Evolutionary conservation across 2,888 invertebrate genomes (phyloP), one percentile per base, ranked within the genome.

Genomic region (Argyresthia goedartella): DNA sequence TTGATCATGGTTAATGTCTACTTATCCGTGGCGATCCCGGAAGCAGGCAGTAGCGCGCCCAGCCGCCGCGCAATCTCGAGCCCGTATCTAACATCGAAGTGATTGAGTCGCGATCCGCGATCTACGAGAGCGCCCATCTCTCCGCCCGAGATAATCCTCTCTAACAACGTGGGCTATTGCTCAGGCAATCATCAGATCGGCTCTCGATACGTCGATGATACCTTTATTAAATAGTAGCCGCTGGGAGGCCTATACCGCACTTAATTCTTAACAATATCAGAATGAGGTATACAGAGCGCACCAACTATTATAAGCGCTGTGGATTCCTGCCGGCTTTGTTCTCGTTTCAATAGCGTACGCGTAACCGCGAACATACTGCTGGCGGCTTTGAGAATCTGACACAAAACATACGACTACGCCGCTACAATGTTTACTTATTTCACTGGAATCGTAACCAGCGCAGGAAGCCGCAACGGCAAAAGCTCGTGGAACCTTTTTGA

Each of bases 81-180:
- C 71, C 71, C 73, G 73, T 76, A 78, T 76, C 74, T 50, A 9
- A 25, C 41, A 42, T 49, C 46, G 67, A 70, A 72, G 76, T 81
- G 81, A 84, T 81, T 81, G 84, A 82, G 84, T 81, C 81, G 78
- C 79, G 81, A 82, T 82, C 84, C 81, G 78, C 79, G 81, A 84
- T 85, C 85, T 81, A 77, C 79, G 69, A 78, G 75, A 81, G 39
- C 66, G 81, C 79, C 75, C 78, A 80, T 81, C 76, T 74, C 59
- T 50, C 42, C 11, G 13, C 13, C 16, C 15, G 65, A 71, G 76
- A 81, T 82, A 86, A 85, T 84, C 80, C 71, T 75, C 73, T 76
- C 71, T 77, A 79, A 81, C 81, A 72, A 73, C 79, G 73, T 72
- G 68, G 68, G 69, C 74, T 71, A 64, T 75, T 73, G 73, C 75